Conservation (phyloP, 2,113 vertebrate species). For the Prunella fulvescens region DNA sequence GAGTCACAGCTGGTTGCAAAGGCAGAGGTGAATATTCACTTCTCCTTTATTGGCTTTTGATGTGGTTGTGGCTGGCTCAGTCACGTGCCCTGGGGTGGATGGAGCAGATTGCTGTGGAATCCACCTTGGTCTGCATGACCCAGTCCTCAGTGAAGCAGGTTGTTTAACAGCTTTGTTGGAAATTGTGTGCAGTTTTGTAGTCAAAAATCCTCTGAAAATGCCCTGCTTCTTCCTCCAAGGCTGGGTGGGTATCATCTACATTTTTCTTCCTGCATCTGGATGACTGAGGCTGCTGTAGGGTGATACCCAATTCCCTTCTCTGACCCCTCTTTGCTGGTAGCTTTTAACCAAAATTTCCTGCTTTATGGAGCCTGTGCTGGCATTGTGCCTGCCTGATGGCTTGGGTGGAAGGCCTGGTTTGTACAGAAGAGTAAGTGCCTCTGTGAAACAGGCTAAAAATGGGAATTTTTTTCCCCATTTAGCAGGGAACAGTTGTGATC, state of each 20-base stretch:
- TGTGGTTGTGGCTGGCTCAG: neutral
- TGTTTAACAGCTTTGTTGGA: neutral
- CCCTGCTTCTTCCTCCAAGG: neutral
- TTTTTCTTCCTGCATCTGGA: neutral
- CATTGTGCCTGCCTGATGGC: neutral
- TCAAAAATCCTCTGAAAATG: neutral
- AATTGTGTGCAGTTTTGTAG: neutral
- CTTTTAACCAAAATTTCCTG: neutral
- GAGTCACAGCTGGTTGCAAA: neutral
- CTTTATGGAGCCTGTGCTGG: neutral
- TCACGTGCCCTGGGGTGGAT: neutral
- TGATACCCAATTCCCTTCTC: neutral
- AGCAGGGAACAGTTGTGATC: neutral
- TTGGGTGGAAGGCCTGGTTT: neutral
- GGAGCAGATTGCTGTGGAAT: neutral
- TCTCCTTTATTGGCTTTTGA: neutral
- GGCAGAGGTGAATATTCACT: neutral
- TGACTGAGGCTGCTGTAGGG: neutral
- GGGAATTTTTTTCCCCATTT: rapidly evolving
- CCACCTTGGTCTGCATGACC: neutral
- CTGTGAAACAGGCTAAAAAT: neutral
- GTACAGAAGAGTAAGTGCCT: neutral
- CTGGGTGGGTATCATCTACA: rapidly evolving
- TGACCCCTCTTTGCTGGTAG: neutral
- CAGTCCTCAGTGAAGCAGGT: neutral